Conservation (phyloP, 2,113 vertebrate genomes). For the Narcine bancroftii region DNA sequence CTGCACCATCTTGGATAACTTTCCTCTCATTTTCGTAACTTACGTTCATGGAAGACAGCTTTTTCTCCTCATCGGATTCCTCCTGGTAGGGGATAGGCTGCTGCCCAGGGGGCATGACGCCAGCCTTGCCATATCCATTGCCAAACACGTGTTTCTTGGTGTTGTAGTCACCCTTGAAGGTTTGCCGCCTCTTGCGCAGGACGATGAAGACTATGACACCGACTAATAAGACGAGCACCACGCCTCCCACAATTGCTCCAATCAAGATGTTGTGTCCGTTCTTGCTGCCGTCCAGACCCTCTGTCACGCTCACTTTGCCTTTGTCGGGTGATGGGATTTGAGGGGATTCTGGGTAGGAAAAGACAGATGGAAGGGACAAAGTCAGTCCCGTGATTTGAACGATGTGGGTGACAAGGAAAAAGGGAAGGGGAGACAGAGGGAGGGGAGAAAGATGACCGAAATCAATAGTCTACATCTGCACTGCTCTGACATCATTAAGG, state of each 20-base stretch:
- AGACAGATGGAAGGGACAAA: constrained; percentile 89
- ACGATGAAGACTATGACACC: constrained; percentile 75
- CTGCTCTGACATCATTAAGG: constrained; percentile 12
- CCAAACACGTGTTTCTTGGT: constrained; percentile 97
- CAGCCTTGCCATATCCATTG: constrained; percentile 90
- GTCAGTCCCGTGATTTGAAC: constrained; percentile 74
- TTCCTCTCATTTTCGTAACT: constrained; percentile 66
- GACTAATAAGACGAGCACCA: constrained; percentile 69
- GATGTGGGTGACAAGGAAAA: constrained; percentile 54
- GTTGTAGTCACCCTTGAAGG: constrained; percentile 99
- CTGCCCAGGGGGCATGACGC: constrained; percentile 71
- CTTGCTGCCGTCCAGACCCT: neutral
- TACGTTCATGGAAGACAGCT: constrained; percentile 70
- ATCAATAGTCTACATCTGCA: constrained; percentile 1
- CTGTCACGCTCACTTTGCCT: constrained; percentile 44
- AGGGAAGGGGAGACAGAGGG: constrained; percentile 50
- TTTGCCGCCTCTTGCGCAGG: constrained; percentile 85
- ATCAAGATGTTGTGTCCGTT: constrained; percentile 66
- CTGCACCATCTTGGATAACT: constrained; percentile 44
- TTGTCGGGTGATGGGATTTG: constrained; percentile 59
- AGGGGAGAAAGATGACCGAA: constrained; percentile 3
- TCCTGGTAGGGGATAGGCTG: constrained; percentile 83
- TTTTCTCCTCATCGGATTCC: constrained; percentile 94
- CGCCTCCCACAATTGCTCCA: constrained; percentile 76
- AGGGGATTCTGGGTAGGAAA: constrained; percentile 98